Evolutionary conservation across 2,113 vertebrate genomes (phyloP).

Genomic region (Oxygymnocypris stewartii): DNA sequence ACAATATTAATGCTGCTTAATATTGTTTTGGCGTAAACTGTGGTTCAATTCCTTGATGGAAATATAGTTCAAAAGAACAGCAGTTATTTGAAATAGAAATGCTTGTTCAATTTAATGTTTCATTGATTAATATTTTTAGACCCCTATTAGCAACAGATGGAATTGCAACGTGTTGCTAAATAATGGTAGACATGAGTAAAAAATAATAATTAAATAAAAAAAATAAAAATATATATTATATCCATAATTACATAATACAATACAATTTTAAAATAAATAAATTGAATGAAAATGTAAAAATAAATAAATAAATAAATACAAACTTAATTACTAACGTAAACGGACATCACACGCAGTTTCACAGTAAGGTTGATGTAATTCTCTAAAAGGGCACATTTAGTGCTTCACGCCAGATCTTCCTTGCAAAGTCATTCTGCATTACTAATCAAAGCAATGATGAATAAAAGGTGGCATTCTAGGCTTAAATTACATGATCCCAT

Average conservation of each 20-base stretch:
- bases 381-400: conserved; percentile 27
- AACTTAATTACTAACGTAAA: background rate
- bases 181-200: background rate
- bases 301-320: background rate
- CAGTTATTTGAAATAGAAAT: no score
- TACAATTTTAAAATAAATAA: background rate
- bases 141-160: background rate
- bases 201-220: background rate
- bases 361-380: background rate
- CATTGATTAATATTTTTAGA: background rate
- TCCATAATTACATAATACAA: background rate
- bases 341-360: background rate
- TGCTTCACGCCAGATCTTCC: background rate
- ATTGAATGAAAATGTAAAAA: background rate
- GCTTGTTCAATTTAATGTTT: no score
- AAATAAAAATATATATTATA: background rate
- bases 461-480: conserved; percentile 48
- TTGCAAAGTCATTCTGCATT: conserved; percentile 9
- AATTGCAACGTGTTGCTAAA: background rate
- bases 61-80: background rate
- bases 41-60: background rate
- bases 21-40: no score
- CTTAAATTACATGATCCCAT: conserved; percentile 49
- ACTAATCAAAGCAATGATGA: conserved; percentile 22
- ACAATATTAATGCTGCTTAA: no score